Conservation (phyloP, 2,797 vertebrate species). For the Danio kyathit region DNA sequence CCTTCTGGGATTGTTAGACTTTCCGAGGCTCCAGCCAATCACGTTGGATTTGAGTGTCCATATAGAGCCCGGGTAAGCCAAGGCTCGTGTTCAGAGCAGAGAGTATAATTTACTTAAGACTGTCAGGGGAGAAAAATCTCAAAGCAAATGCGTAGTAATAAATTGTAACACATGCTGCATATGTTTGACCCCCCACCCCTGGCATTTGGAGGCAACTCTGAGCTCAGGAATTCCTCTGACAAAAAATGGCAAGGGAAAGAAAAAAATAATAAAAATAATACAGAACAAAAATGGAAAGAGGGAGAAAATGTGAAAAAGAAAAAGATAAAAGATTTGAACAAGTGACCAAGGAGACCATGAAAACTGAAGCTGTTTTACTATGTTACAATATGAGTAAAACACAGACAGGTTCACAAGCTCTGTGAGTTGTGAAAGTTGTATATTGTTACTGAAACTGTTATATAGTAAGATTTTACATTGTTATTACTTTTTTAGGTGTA, state of each 20-base stretch:
- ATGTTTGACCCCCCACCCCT: constrained; percentile 94
- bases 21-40: constrained; percentile 81
- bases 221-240: constrained; percentile 79
- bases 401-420: not conserved
- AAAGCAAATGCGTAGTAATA: constrained; percentile 91
- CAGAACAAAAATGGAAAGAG: constrained; percentile 26
- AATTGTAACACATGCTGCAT: constrained; percentile 92
- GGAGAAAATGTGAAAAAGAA: constrained; percentile 55
- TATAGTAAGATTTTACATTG: too few species aligned
- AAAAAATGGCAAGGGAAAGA: constrained; percentile 56
- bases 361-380: constrained; percentile 52
- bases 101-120: constrained; percentile 89
- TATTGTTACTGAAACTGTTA: too few species aligned
- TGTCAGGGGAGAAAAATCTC: constrained; percentile 95
- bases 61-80: constrained; percentile 45
- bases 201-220: constrained; percentile 89
- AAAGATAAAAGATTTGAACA: constrained; percentile 60
- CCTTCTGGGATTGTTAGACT: constrained; percentile 83
- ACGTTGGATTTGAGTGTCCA: constrained; percentile 71
- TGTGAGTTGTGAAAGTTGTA: not conserved
- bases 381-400: not conserved
- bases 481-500: too few species aligned
- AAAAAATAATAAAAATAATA: constrained; percentile 40
- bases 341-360: constrained; percentile 62
- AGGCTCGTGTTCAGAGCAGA: constrained; percentile 68